Base-by-base conservation (phyloP, 2,113 vertebrate genomes). In the Todiramphus chloris region DNA sequence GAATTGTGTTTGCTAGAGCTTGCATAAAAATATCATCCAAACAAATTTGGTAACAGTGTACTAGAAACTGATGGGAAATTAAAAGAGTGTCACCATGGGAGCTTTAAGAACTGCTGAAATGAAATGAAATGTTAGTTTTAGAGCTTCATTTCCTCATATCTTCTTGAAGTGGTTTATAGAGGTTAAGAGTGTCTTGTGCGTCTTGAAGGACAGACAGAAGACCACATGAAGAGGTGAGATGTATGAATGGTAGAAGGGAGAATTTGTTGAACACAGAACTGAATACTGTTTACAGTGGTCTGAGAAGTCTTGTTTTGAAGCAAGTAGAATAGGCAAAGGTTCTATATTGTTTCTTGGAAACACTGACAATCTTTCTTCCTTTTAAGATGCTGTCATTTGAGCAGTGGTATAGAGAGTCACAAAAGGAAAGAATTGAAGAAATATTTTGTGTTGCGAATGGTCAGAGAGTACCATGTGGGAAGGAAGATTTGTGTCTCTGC, bases 61-160 rank as follows among this genome's bases (percentile, higher is more conserved):
- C 19, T 39, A 83, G 86, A 83, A 96, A 94, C 17, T 67, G 51
- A 69, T 78, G 30, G 63, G 75, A 96, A 96, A 94, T 90, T 88
- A 86, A 91, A 95, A 92, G 81, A 83, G 6, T 58, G 48, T 83
- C 48, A 69, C n/a, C 48, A 21, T 41, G 84, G 75, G 72, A 96
- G 67, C 53, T 53, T 81, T 96, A 90, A 95, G 37, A 93, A 56
- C 24, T 31, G n/a, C 24, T 88, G 67, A 94, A 87, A 88, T 73
- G 20, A 79, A 92, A 67, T 31, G 16, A 70, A 93, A 56, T 69
- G 11, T 41, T 67, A 62, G 13, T 19, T 92, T 82, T 89, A 92
- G 43, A 86, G 3, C 13, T 87, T 24, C 20, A 23, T 58, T 39
- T 55, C 5, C 30, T 25, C 33, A 44, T 31, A 27, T 33, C 9